Conservation (phyloP, 1,140 invertebrate species). For the Diachasmimorpha longicaudata region DNA sequence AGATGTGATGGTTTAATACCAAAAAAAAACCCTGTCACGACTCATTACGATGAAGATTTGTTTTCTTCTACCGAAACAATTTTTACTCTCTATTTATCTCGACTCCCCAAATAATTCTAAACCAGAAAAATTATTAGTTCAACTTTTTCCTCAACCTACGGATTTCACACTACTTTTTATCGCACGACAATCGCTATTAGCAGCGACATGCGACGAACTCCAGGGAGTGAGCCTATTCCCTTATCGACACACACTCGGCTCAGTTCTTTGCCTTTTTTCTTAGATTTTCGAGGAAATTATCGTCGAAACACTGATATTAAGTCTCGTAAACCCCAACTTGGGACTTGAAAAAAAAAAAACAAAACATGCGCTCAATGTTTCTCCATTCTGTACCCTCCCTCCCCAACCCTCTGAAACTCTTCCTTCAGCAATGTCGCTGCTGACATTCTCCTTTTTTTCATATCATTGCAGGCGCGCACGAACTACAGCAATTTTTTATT, state of each 20-base stretch:
- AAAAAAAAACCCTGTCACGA: too few relatives aligned
- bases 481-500: slow-evolving; percentile 49
- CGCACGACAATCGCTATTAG: slow-evolving; percentile 36
- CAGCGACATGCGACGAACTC: slow-evolving; percentile 39
- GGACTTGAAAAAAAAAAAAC: slow-evolving; percentile 54
- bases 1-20: too few relatives aligned
- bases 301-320: slow-evolving; percentile 57
- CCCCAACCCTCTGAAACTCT: neutral
- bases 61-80: too few relatives aligned
- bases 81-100: too few relatives aligned
- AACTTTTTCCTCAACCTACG: neutral
- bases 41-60: too few relatives aligned
- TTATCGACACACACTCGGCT: slow-evolving; percentile 47
- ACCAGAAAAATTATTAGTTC: neutral
- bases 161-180: slow-evolving; percentile 47
- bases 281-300: slow-evolving; percentile 49
- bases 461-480: slow-evolving; percentile 43
- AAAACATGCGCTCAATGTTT: neutral
- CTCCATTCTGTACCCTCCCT: neutral
- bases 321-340: slow-evolving; percentile 50
- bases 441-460: slow-evolving; percentile 31
- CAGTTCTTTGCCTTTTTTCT: slow-evolving; percentile 25
- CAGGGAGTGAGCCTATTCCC: slow-evolving; percentile 18
- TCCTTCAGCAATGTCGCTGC: neutral
- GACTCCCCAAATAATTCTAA: too few relatives aligned